Base-by-base conservation (phyloP, 2,888 invertebrate species). In the Drosophila gaucha region DNA sequence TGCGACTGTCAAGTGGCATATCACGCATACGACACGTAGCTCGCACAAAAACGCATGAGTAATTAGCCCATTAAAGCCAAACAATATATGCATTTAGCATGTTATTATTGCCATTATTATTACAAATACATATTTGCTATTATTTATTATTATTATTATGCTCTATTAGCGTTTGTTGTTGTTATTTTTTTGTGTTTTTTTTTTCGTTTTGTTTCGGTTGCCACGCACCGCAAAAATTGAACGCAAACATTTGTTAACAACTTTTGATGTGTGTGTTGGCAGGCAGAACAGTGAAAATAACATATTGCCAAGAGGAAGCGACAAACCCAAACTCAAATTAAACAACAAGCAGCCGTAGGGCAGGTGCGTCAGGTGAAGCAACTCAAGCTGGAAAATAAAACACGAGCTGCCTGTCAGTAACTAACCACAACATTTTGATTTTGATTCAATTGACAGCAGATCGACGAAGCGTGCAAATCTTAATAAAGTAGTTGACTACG, bases 241-340 rank as follows among this genome's bases (percentile, higher is more conserved):
- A 80, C 78, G 56, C 71, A 75, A 83, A 71, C 71, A 80, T 75
- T 80, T 73, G 74, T 73, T 75, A 80, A 73, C 78, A 80, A 84
- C 72, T 62, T 67, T 54, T 38, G 31, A 65, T 67, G 51, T 47
- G 58, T 44, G 20, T 16, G 20, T 20, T n/a, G 33, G 16, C 35
- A 60, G 43, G 47, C 54, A 59, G 47, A 51, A 36, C 28, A 36
- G 56, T 33, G n/a, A n/a, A n/a, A n/a, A n/a, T n/a, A 33, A 67
- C 50, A 54, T 33, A 41, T 47, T 44, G 39, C 18, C 49, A 35
- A 31, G 18, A 62, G 58, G 56, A 72, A 58, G 39, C 51, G 57
- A 56, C 57, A 64, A 70, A 55, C 74, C 65, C 38, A 12, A 38
- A 20, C 41, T 28, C 16, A 12, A 43, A 12, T 16, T 16, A 43